Conservation (phyloP, 92 coral and sea anemone species). For the Phymanthus crucifer region DNA sequence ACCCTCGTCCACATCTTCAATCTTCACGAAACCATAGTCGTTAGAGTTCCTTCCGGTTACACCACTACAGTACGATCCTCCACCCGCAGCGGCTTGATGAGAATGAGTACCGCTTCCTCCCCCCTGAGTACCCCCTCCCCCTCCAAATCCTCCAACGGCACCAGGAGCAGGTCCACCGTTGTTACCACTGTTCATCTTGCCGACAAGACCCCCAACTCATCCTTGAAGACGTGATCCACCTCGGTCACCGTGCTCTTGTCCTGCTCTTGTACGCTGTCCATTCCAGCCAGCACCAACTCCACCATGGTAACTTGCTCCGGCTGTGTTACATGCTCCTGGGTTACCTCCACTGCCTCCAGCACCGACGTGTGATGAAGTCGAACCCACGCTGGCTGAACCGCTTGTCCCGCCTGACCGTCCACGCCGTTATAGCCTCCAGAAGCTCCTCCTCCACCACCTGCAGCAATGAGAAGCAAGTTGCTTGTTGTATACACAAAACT, state of each 20-base stretch:
- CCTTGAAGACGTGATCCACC: conserved; percentile 68
- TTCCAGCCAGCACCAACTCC: conserved; percentile 85
- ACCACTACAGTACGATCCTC: conserved; percentile 60
- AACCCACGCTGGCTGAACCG: conserved; percentile 58
- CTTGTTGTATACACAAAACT: conserved; percentile 58
- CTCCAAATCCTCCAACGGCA: conserved; percentile 81
- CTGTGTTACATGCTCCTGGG: conserved; percentile 61
- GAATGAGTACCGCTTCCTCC: conserved; percentile 60
- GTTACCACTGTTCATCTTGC: conserved; percentile 62
- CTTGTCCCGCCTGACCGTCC: conserved; percentile 57
- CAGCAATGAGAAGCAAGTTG: conserved; percentile 54
- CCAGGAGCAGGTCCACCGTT: conserved; percentile 80
- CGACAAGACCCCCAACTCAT: conserved; percentile 74
- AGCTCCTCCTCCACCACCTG: conserved; percentile 88
- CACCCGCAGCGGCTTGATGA: conserved; percentile 77
- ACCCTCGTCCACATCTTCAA: too few species aligned
- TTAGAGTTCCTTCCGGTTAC: conserved; percentile 52
- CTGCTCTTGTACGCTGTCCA: conserved; percentile 39
- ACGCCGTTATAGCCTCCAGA: conserved; percentile 60
- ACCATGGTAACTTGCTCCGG: conserved; percentile 49
- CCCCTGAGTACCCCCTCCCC: conserved; percentile 72
- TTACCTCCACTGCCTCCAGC: conserved; percentile 61
- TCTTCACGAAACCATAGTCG: conserved; percentile 51
- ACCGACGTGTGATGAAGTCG: not conserved
- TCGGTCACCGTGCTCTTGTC: conserved; percentile 41